These are phyloP conservation scores for Megalonaias nervosa DNA, from an alignment of 1,140 invertebrate species.

Conservation along the genomic window DNA sequence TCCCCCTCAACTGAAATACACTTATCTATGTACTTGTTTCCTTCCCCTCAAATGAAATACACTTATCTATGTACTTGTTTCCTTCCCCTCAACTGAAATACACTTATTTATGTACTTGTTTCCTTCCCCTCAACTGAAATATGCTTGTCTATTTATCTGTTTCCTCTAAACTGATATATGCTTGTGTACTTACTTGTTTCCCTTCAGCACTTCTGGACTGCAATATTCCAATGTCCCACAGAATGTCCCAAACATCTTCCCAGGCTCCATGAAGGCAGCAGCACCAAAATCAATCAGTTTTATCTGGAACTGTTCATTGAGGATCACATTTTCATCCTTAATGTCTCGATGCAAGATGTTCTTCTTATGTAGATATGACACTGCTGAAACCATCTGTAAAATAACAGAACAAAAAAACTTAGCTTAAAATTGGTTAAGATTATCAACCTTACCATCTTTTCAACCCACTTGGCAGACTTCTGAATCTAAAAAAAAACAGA, in stretches of 20 bases:
- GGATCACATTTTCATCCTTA: conserved; percentile 85
- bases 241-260: conserved; percentile 81
- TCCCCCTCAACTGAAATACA: too few relatives aligned
- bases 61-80: too few relatives aligned
- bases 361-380: conserved; percentile 80
- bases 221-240: conserved; percentile 88
- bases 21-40: too few relatives aligned
- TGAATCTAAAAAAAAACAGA: too few relatives aligned
- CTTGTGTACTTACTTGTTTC: conserved; percentile 76
- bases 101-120: too few relatives aligned
- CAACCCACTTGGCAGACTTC: too few relatives aligned
- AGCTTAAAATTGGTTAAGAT: neutral
- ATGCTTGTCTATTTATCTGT: too few relatives aligned
- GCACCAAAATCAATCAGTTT: conserved; percentile 88
- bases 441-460: neutral
- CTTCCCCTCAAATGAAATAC: too few relatives aligned
- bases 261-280: conserved; percentile 77
- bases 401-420: neutral
- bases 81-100: too few relatives aligned
- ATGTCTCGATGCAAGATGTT: conserved; percentile 83
- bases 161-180: too few relatives aligned
- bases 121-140: too few relatives aligned
- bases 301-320: conserved; percentile 82
- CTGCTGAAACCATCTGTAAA: conserved; percentile 79
- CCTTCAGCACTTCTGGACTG: conserved; percentile 82